Conservation (phyloP, 2,888 invertebrate genomes). For the Acanthacorydalis orientalis region DNA sequence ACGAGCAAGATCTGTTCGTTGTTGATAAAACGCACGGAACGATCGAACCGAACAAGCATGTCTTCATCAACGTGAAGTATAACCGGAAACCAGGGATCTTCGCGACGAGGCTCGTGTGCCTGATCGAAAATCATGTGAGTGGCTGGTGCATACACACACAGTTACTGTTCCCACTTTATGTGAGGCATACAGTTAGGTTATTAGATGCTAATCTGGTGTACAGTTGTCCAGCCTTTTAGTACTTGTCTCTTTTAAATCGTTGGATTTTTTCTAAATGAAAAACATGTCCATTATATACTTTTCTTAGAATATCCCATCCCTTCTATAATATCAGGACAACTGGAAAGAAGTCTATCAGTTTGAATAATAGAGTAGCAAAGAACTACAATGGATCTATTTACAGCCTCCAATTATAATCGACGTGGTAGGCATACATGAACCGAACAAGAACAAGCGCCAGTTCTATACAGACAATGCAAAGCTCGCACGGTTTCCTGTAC, state of each 20-base stretch:
- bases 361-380: too few species aligned
- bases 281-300: too few species aligned
- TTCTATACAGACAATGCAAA: not conserved
- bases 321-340: too few species aligned
- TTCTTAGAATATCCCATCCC: too few species aligned
- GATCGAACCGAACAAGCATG: slow-evolving; percentile 16
- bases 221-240: too few species aligned
- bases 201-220: too few species aligned
- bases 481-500: not conserved
- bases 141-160: not conserved
- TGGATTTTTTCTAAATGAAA: too few species aligned
- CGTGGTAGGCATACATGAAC: not conserved
- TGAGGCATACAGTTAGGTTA: too few species aligned
- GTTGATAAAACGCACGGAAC: slow-evolving; percentile 18
- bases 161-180: too few species aligned
- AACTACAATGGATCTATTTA: slow-evolving; percentile 5
- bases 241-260: too few species aligned
- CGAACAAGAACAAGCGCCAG: not conserved
- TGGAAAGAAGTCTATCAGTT: too few species aligned
- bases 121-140: slow-evolving; percentile 24
- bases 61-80: slow-evolving; percentile 20
- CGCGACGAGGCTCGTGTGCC: slow-evolving; percentile 18
- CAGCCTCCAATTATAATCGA: slow-evolving; percentile 1
- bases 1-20: slow-evolving; percentile 18
- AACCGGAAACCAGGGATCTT: slow-evolving; percentile 17